Evolutionary conservation across 1,140 invertebrate genomes (phyloP).

Genomic region (Brachionus paranguensis): DNA sequence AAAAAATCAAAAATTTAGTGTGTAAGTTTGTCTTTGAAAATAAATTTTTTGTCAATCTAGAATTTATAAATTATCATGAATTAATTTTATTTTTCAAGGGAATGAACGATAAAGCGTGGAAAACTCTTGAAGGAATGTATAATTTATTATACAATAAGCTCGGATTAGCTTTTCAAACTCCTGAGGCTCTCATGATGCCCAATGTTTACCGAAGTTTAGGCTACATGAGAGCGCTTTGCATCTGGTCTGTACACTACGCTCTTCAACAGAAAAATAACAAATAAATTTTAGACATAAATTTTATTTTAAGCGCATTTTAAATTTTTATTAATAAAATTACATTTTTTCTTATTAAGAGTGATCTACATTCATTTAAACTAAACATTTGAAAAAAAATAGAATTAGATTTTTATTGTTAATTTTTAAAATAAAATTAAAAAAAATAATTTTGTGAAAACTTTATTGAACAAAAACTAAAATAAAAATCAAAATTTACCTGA

Average conservation of each 20-base stretch:
- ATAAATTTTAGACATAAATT: background rate
- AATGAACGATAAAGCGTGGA: conserved; percentile 75
- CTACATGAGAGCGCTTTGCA: conserved; percentile 81
- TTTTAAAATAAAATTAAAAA: background rate
- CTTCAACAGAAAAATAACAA: conserved; percentile 45
- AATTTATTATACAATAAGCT: conserved; percentile 71
- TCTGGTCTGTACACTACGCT: conserved; percentile 83
- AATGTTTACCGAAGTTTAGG: conserved; percentile 74
- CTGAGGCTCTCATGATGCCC: conserved; percentile 74
- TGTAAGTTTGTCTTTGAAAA: no score
- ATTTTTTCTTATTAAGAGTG: background rate
- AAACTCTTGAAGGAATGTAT: conserved; percentile 76
- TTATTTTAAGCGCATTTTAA: background rate
- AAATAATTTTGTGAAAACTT: background rate
- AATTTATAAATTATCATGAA: no score
- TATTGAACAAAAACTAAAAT: background rate
- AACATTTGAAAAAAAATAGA: background rate
- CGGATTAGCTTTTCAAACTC: conserved; percentile 79
- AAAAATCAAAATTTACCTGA: background rate
- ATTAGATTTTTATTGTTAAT: background rate
- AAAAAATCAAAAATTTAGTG: no score
- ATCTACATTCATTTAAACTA: background rate
- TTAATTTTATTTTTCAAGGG: conserved; percentile 58
- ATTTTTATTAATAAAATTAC: background rate
- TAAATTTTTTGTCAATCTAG: no score